Evolutionary conservation across 2,888 invertebrate species (phyloP).

Genomic region (Lithophane ornitopus): DNA sequence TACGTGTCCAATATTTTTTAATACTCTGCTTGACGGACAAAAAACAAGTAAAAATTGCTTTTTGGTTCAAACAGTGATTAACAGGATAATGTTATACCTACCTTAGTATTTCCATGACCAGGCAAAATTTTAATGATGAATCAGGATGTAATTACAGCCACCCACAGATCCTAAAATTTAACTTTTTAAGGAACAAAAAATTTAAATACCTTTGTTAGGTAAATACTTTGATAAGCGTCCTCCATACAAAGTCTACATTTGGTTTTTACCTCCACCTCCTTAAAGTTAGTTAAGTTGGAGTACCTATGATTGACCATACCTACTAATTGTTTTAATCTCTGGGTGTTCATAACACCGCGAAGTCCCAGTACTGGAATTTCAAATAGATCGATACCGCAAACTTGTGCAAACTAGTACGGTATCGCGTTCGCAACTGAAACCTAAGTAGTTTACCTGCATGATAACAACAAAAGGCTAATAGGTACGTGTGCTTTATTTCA

Average conservation of each 20-base stretch:
- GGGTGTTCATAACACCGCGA: not conserved
- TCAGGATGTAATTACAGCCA: not conserved
- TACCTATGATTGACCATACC: not conserved
- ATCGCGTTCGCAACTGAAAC: slow-evolving; percentile 7
- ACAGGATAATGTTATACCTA: not conserved
- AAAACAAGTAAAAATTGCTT: not conserved
- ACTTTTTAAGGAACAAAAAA: not conserved
- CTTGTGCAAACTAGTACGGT: not conserved
- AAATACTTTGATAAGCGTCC: not conserved
- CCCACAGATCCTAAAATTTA: not conserved
- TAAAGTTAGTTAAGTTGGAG: not conserved
- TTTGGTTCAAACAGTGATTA: not conserved
- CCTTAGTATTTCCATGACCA: slow-evolving; percentile 6
- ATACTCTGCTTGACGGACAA: too few relatives aligned
- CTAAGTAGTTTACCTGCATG: not conserved
- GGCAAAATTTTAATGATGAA: slow-evolving; percentile 5
- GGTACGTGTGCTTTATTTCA: slow-evolving; percentile 6
- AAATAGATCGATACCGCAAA: not conserved
- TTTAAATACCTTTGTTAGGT: not conserved
- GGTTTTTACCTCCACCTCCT: not conserved
- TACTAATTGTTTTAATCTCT: not conserved
- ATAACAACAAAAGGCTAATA: slow-evolving; percentile 22
- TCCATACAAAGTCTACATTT: slow-evolving; percentile 5
- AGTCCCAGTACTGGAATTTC: not conserved
- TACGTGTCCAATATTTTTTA: too few relatives aligned